Conservation (phyloP, 2,113 vertebrate species). For the Aptenodytes patagonicus region DNA sequence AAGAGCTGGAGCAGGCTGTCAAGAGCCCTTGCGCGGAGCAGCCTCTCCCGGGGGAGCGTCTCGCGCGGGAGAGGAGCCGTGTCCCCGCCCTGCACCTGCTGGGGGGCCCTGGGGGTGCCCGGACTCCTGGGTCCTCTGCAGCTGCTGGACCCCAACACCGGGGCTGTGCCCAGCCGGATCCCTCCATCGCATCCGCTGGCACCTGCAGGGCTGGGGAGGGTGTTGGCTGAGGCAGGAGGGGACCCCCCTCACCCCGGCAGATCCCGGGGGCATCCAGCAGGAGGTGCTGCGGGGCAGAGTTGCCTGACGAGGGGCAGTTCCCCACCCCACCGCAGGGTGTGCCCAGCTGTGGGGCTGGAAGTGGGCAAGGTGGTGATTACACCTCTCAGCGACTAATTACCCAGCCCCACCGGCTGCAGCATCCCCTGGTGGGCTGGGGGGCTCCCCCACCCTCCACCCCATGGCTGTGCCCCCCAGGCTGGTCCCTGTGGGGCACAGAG, state of each 20-base stretch:
- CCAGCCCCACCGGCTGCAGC: rapidly evolving
- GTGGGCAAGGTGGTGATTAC: rapidly evolving
- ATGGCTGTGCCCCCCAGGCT: background rate
- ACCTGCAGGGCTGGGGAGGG: rapidly evolving
- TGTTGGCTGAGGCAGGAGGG: background rate
- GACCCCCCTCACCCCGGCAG: rapidly evolving
- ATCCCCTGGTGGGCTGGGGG: background rate
- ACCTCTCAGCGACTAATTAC: background rate
- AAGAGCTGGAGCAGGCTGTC: background rate
- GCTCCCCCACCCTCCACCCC: background rate
- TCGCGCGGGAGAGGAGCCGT: rapidly evolving
- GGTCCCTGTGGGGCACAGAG: background rate
- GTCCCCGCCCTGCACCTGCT: rapidly evolving
- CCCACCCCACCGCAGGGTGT: rapidly evolving
- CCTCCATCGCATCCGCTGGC: rapidly evolving
- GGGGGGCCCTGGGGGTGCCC: too few species aligned
- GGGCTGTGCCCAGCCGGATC: background rate
- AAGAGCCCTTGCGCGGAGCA: background rate
- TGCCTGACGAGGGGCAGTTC: background rate
- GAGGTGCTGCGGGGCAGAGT: background rate
- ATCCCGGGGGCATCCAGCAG: background rate
- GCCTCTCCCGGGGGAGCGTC: background rate
- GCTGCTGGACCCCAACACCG: background rate
- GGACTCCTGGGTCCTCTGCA: background rate
- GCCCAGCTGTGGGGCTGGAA: background rate